phyloP scores from a whole-genome alignment of 2,888 invertebrate genomes.

The Heliconius aoede region DNA sequence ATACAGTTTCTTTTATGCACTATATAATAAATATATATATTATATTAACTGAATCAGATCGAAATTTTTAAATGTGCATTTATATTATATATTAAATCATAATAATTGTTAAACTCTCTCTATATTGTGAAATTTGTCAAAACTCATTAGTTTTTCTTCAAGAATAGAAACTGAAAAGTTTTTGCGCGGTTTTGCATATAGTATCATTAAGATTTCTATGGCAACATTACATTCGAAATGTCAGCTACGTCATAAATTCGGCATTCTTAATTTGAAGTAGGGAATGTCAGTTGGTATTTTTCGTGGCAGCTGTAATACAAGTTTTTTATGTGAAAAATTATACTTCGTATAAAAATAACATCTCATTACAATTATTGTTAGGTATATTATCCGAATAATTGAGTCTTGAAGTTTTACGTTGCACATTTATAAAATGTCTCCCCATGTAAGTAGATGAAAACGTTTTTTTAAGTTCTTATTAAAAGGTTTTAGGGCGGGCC shows the following conservation, averaged over 20 bases:
- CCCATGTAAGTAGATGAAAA: conserved; percentile 34
- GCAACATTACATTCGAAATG: neutral
- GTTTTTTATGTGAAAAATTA: neutral
- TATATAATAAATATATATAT: too few species aligned
- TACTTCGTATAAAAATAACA: conserved; percentile 1
- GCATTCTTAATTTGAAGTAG: neutral
- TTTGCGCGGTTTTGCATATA: too few species aligned
- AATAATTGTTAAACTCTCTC: too few species aligned
- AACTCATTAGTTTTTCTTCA: too few species aligned
- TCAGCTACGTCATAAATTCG: conserved; percentile 3
- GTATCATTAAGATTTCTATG: neutral
- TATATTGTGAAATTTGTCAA: too few species aligned
- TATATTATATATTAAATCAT: too few species aligned
- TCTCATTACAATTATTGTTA: neutral
- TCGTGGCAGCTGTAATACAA: neutral
- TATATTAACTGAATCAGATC: too few species aligned
- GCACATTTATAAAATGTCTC: conserved; percentile 28
- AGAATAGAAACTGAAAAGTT: too few species aligned
- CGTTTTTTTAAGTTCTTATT: neutral
- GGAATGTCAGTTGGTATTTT: conserved; percentile 18
- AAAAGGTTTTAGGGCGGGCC: conserved; percentile 51
- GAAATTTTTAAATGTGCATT: too few species aligned
- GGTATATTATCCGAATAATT: neutral
- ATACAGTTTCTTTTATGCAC: too few species aligned
- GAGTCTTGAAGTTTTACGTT: neutral